These are phyloP conservation scores for Parasteatoda tepidariorum DNA, from an alignment of 1,140 invertebrate genomes.

Conservation along the genomic window DNA sequence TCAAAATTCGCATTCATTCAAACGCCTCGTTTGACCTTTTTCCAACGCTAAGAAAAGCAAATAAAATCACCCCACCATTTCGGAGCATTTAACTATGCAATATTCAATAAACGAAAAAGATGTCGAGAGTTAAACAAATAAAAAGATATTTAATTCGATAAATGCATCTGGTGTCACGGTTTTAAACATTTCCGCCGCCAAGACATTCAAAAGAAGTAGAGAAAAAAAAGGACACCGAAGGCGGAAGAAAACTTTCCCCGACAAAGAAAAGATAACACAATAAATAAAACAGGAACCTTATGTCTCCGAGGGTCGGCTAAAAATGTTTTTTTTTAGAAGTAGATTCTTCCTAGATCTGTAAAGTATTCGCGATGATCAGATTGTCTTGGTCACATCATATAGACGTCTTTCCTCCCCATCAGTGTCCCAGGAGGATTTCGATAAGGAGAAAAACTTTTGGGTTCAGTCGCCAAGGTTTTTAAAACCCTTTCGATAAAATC, in stretches of 20 bases:
- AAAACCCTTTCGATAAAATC: conserved; percentile 41
- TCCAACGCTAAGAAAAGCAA: too few relatives aligned
- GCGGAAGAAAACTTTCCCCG: background rate
- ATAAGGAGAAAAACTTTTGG: conserved; percentile 11
- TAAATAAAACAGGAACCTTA: conserved; percentile 26
- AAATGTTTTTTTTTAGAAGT: background rate
- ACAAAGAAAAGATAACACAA: conserved; percentile 18
- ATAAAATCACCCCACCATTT: too few relatives aligned
- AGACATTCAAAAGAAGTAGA: background rate
- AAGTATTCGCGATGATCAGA: conserved; percentile 28
- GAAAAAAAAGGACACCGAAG: too few relatives aligned
- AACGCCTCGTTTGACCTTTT: too few relatives aligned
- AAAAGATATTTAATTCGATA: conserved; percentile 11
- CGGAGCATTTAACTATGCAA: too few relatives aligned
- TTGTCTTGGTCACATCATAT: background rate
- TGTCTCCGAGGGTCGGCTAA: background rate
- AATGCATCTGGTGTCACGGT: background rate
- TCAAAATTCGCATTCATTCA: too few relatives aligned
- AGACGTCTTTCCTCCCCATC: background rate
- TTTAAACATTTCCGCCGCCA: background rate
- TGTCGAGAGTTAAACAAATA: too few relatives aligned
- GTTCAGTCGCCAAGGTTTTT: conserved; percentile 21
- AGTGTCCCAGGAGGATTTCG: background rate
- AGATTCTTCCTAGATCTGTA: background rate
- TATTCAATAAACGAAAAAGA: too few relatives aligned